These are phyloP conservation scores for Gastrophryne carolinensis DNA, from an alignment of 2,797 vertebrate species.

Conservation along the genomic window DNA sequence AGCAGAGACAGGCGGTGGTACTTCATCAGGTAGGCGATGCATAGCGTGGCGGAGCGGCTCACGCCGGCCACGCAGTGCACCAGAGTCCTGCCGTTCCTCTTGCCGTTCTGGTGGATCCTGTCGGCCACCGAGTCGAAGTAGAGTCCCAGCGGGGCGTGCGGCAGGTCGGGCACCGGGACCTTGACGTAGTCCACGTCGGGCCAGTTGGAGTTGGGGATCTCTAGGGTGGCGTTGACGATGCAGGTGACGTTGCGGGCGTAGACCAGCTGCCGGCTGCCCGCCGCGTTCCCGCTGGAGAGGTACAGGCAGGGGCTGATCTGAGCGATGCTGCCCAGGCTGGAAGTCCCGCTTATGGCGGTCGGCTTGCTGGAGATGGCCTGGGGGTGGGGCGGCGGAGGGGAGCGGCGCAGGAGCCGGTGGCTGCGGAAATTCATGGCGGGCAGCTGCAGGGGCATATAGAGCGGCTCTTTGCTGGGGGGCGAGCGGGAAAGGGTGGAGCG, in stretches of 20 bases:
- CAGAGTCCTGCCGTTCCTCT: constrained; percentile 77
- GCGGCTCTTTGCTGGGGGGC: not conserved
- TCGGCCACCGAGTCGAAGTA: constrained; percentile 64
- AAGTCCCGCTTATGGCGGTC: not conserved
- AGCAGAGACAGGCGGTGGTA: constrained; percentile 83
- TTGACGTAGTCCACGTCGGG: constrained; percentile 60
- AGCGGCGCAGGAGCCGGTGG: constrained; percentile 71
- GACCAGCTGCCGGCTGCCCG: constrained; percentile 52
- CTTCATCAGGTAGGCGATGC: constrained; percentile 86
- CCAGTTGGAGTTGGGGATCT: constrained; percentile 60
- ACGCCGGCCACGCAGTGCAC: constrained; percentile 84
- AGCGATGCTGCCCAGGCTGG: constrained; percentile 74
- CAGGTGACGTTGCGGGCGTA: constrained; percentile 55
- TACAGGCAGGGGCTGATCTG: constrained; percentile 55
- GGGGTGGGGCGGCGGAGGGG: constrained; percentile 55
- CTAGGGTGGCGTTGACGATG: constrained; percentile 54
- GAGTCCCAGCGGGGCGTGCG: constrained; percentile 65
- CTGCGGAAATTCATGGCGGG: constrained; percentile 80
- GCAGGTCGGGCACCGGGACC: constrained; percentile 64
- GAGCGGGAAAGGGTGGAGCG: not conserved
- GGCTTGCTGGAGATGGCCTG: constrained; percentile 32
- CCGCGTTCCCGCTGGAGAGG: constrained; percentile 55
- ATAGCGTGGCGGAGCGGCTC: constrained; percentile 82
- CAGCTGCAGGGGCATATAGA: constrained; percentile 49
- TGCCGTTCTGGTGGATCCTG: constrained; percentile 81